Evolutionary conservation across 2,888 invertebrate species (phyloP), one percentile per base, ranked within the genome.

Genomic region (Rotaria socialis): DNA sequence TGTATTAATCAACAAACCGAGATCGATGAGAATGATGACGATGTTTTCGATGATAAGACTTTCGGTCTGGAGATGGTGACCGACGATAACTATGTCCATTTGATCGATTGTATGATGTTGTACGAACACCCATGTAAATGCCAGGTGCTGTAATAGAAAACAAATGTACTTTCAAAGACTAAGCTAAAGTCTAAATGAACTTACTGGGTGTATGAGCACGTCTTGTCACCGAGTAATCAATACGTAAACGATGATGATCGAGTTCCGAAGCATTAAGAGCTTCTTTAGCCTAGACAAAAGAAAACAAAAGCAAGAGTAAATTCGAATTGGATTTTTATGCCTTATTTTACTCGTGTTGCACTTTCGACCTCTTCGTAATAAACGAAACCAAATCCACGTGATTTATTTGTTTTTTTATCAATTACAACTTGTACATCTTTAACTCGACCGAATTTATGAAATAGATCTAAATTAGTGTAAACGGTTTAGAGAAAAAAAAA

Each of bases 351-450:
- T 47, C 80, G 80, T 43, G 22, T 80, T 47, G 80, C 80, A 47
- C 35, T 24, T 80, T 43, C 47, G 8, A 47, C n/a, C 4, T 43
- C 47, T 1, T 80, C 80, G n/a, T n/a, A 80, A 80, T 80, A 80
- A 47, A 80, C n/a, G 19, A 80, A 80, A 47, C 43, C 80, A 80
- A 43, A 80, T 19, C 80, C 80, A 80, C 80, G 80, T n/a, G 80
- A 80, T 80, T 47, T 80, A 8, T n/a, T 24, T 11, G 80, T 80
- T 47, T 80, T 80, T 11, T 22, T 80, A 80, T 80, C 80, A 43
- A 24, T 47, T 24, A 80, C 47, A 47, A 80, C 2, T 47, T 80
- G 43, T 11, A 80, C 47, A 80, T 80, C 43, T 43, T 80, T 80
- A 11, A 80, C 16, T 47, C 47, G 80, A 47, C 47, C 80, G n/a